Base-by-base conservation (phyloP, 2,797 vertebrate genomes). In the Clamator glandarius region DNA sequence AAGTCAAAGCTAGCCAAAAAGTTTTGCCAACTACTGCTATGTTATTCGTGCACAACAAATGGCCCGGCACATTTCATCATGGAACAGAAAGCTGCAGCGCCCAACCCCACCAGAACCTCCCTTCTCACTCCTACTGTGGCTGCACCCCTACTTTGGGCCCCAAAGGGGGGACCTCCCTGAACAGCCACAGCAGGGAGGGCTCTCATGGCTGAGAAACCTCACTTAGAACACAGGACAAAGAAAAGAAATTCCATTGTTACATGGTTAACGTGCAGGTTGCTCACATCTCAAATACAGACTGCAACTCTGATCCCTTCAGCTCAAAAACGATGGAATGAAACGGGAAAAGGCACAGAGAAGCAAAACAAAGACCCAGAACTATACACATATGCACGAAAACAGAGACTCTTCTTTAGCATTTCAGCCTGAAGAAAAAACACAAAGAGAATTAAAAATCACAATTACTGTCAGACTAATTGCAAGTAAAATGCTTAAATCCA, bases 1-100 rank as follows among this genome's bases (percentile, higher is more conserved):
- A 41, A 91, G 93, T 35, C 61, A 79, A 84, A 87, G 89, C 91
- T 41, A 63, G 91, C 90, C 93, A 96, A 90, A 39, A 95, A 92
- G 87, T 91, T 94, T 79, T 87, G 93, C 80, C 87, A 92, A 82
- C 59, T 91, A 67, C 44, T 55, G n/a, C 84, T 87, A 57, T 85
- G 92, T 86, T 89, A 63, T 64, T 69, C 3, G 25, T 57, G 59
- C 79, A 80, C 74, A 86, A 84, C 70, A 80, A 94, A 95, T n/a
- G 51, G 55, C 67, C 66, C 73, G 66, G 69, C 62, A 29, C 57
- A 69, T 92, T 77, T 64, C 21, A 67, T 17, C 90, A 26, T 0
- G 0, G 5, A 63, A 35, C 64, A 72, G 64, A 80, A 81, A 64
- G 44, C 69, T 24, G 29, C 39, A 26, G 46, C 3, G 58, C 59